These are phyloP conservation scores for Xerus rutilus DNA, from an alignment of 2,797 vertebrate genomes.

Conservation along the genomic window DNA sequence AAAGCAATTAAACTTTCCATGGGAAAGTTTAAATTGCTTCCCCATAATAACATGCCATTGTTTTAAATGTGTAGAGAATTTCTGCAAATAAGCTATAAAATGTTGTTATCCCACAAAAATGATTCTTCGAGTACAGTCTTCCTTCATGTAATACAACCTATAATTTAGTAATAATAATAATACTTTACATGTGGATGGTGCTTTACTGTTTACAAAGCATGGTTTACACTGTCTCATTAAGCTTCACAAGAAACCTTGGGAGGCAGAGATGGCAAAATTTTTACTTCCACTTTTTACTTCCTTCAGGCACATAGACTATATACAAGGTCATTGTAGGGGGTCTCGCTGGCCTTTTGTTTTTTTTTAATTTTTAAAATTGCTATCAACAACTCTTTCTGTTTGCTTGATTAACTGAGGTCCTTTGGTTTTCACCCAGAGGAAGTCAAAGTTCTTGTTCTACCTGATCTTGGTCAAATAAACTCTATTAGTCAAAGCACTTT, in stretches of 20 bases:
- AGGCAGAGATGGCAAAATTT: background rate
- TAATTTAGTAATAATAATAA: conserved; percentile 76
- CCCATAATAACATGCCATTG: conserved; percentile 17
- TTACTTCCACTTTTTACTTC: background rate
- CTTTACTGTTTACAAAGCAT: conserved; percentile 63
- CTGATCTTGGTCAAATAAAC: conserved; percentile 22
- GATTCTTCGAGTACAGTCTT: conserved; percentile 50
- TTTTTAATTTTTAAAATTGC: background rate
- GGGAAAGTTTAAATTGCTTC: conserved; percentile 44
- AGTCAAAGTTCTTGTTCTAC: conserved; percentile 42
- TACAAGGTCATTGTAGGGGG: background rate
- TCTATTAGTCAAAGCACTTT: conserved; percentile 15
- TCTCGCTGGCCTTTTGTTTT: background rate
- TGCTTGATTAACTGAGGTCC: conserved; percentile 38
- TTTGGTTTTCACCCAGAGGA: conserved; percentile 39
- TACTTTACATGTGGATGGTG: conserved; percentile 52
- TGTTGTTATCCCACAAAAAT: conserved; percentile 67
- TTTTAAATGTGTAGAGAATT: conserved; percentile 53
- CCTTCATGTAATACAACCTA: conserved; percentile 57
- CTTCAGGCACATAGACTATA: background rate
- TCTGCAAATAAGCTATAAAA: conserved; percentile 65
- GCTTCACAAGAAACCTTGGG: background rate
- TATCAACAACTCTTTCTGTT: conserved; percentile 13
- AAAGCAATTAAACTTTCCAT: conserved; percentile 14
- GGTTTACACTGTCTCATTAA: conserved; percentile 51